Conservation (phyloP, 2,113 vertebrate species). For the Pardalotus punctatus region DNA sequence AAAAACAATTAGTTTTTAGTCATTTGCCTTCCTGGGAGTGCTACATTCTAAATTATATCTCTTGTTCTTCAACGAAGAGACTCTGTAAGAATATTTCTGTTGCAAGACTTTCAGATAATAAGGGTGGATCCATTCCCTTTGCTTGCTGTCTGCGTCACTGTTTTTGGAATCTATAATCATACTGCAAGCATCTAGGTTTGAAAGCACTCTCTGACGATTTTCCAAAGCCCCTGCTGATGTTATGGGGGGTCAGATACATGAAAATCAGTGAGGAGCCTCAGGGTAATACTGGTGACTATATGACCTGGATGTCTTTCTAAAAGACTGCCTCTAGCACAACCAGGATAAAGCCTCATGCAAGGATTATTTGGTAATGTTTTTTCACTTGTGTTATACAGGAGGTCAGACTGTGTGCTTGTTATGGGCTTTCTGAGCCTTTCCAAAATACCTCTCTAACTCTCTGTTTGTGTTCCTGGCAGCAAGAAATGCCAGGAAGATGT, state of each 20-base stretch:
- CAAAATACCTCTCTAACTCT: background rate
- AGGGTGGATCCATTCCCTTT: background rate
- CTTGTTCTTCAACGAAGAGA: background rate
- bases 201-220: background rate
- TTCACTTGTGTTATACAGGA: background rate
- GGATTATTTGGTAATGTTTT: background rate
- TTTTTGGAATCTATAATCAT: background rate
- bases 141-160: background rate
- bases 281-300: background rate
- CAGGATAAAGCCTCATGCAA: background rate
- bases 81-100: background rate
- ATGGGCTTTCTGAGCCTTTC: background rate
- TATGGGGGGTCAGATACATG: background rate
- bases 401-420: background rate
- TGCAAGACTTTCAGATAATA: background rate
- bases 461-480: background rate
- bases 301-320: background rate
- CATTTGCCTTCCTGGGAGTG: background rate
- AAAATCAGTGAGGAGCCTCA: background rate
- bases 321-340: background rate
- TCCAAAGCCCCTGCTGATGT: background rate
- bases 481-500: background rate
- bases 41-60: slow-evolving; percentile 28
- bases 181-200: background rate
- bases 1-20: slow-evolving; percentile 55